Conservation (phyloP, 2,113 vertebrate genomes). For the Chiloscyllium plagiosum region DNA sequence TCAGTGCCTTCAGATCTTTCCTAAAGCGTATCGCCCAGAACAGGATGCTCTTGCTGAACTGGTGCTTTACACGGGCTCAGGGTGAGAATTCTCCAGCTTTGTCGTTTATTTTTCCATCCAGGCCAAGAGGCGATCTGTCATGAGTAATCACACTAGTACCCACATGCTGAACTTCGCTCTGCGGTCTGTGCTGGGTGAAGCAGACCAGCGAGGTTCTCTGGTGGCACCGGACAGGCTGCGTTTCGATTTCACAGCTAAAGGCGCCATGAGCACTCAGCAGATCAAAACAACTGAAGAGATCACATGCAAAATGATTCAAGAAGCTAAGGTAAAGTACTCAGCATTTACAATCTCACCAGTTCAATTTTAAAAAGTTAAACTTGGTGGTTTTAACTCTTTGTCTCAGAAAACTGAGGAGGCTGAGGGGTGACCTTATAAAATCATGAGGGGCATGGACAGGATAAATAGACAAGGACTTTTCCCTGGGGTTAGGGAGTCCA, state of each 20-base stretch:
- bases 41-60: too few species aligned
- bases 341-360: neutral
- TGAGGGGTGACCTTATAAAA: too few species aligned
- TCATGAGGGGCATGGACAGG: too few species aligned
- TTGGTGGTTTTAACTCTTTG: neutral
- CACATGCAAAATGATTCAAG: slow-evolving; percentile 70
- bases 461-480: too few species aligned
- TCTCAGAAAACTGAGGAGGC: neutral
- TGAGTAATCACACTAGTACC: slow-evolving; percentile 95
- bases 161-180: slow-evolving; percentile 94
- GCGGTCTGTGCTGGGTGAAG: slow-evolving; percentile 83
- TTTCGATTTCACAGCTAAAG: slow-evolving; percentile 94
- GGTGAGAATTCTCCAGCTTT: neutral
- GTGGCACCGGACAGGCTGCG: slow-evolving; percentile 86
- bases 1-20: too few species aligned
- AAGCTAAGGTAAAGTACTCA: slow-evolving; percentile 68
- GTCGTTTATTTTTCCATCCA: slow-evolving; percentile 44
- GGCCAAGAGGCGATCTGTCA: slow-evolving; percentile 78
- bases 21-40: too few species aligned
- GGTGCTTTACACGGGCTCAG: too few species aligned
- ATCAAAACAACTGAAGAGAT: slow-evolving; percentile 77
- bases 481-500: too few species aligned
- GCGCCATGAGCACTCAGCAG: slow-evolving; percentile 77
- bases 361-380: neutral
- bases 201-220: slow-evolving; percentile 88